Evolutionary conservation across 1,140 invertebrate genomes (phyloP).

Genomic region (Drosophila repletoides): DNA sequence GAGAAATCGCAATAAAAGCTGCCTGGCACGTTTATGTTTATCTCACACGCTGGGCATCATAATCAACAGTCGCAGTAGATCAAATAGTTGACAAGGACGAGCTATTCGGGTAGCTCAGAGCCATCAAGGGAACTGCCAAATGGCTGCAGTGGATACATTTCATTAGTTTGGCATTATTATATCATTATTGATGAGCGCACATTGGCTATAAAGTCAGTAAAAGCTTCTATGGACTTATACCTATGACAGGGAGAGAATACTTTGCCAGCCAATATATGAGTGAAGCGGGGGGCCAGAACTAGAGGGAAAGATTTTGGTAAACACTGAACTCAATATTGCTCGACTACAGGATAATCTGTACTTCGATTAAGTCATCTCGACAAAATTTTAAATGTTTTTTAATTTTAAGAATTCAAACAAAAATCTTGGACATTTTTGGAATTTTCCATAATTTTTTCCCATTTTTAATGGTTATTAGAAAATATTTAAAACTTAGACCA

Average conservation of each 20-base stretch:
- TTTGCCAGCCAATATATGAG: no score
- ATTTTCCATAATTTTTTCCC: no score
- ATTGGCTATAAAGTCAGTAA: not conserved
- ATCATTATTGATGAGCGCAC: slow-evolving; percentile 32
- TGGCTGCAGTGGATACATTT: slow-evolving; percentile 33
- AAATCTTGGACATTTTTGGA: no score
- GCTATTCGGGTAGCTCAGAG: slow-evolving; percentile 14
- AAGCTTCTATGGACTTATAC: slow-evolving; percentile 12
- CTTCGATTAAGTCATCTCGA: no score
- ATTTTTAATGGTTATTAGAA: no score
- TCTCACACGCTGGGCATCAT: slow-evolving; percentile 32
- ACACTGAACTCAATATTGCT: no score
- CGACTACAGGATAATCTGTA: no score
- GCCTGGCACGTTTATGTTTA: slow-evolving; percentile 60
- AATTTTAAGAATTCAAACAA: no score
- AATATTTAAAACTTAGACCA: no score
- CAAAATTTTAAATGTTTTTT: no score
- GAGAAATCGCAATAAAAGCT: slow-evolving; percentile 65
- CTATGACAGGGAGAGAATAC: not conserved
- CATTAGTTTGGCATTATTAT: slow-evolving; percentile 40
- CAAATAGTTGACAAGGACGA: slow-evolving; percentile 48
- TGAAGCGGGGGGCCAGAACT: no score
- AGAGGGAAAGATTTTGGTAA: no score
- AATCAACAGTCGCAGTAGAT: slow-evolving; percentile 56
- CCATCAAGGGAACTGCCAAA: not conserved